Evolutionary conservation across 1,140 invertebrate species (phyloP).

Genomic region (Littorina saxatilis): DNA sequence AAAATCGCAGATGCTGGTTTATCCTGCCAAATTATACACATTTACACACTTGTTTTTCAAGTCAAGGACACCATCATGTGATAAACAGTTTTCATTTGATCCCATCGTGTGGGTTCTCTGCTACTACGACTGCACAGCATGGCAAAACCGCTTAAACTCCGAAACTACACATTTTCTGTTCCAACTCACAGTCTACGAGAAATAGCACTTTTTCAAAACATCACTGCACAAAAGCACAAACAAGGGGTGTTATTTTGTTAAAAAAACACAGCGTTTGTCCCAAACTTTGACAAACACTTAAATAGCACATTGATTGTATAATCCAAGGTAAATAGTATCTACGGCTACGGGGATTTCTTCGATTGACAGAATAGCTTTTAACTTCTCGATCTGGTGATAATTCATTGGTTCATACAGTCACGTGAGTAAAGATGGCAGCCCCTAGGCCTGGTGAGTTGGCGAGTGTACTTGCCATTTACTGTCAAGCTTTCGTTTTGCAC

Average conservation of each 20-base stretch:
- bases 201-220: background rate
- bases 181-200: background rate
- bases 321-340: no score
- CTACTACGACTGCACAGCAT: background rate
- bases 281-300: no score
- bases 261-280: no score
- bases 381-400: constrained; percentile 37
- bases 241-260: no score
- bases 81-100: background rate
- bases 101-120: background rate
- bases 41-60: background rate
- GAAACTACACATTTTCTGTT: constrained; percentile 3
- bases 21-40: background rate
- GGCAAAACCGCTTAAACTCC: background rate
- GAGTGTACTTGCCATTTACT: background rate
- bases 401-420: constrained; percentile 43
- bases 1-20: background rate
- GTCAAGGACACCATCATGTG: no score
- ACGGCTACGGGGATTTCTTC: background rate
- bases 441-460: constrained; percentile 65
- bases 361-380: constrained; percentile 32
- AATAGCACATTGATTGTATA: no score
- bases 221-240: no score
- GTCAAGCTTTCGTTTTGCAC: no score
- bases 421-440: constrained; percentile 57